Evolutionary conservation across 2,888 invertebrate species (phyloP), one percentile per base, ranked within the genome.

Genomic region (Amphiduros pacificus): DNA sequence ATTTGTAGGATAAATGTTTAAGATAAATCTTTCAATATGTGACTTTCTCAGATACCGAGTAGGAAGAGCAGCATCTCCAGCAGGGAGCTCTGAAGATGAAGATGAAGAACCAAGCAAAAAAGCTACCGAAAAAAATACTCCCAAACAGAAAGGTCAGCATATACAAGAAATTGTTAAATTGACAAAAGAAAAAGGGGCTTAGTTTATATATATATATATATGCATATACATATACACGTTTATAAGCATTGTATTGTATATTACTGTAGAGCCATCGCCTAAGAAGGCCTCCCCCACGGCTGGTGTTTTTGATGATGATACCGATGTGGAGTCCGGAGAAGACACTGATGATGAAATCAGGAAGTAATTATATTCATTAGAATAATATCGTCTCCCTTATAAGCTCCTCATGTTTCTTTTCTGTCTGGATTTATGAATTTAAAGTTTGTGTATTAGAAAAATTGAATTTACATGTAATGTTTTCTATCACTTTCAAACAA

Each of bases 41-140:
- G 22, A 9, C 22, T n/a, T 20, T 44, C 5, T 4, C 53, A 61
- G 64, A 22, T 67, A 63, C 49, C 40, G 70, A 44, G 51, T 65
- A 6, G 79, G 78, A 14, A 71, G 77, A 67, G 77, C 82, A 26
- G 86, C 72, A 2, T 68, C 77, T 11, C 78, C 79, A 29, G 70
- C 71, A 63, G 74, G 70, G 28, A 73, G 72, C 28, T 72, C 72
- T 14, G 74, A 72, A 28, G 75, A 56, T 29, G 62, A 76, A 5
- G 73, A 74, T 27, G 68, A 72, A 29, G 73, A 58, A 6, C 5
- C n/a, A n/a, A 20, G 20, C 6, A 5, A 22, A 17, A 44, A n/a
- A 20, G 20, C 44, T 17, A 4, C n/a, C 9, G 20, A 44, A 17
- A 11, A 5, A 11, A 17, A 44, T 6, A 44, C 6, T 9, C 6